Evolutionary conservation across 2,113 vertebrate genomes (phyloP).

Genomic region (Stegostoma tigrinum): DNA sequence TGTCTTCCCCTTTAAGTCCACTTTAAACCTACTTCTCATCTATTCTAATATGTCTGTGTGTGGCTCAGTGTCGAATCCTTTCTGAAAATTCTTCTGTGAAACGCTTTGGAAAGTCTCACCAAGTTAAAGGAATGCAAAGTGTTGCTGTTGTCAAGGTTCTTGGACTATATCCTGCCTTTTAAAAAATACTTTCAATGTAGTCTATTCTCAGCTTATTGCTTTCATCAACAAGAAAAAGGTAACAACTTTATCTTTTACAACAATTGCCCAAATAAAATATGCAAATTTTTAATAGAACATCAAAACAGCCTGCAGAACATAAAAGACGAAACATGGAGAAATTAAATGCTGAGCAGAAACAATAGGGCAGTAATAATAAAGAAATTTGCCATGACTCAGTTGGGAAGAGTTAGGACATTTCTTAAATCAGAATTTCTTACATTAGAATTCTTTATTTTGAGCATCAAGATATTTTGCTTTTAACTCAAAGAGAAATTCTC

Average conservation of each 20-base stretch:
- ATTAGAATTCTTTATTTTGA: no score
- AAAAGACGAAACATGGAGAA: no score
- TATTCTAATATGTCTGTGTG: not conserved
- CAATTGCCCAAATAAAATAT: not conserved
- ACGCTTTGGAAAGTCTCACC: not conserved
- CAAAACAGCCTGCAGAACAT: no score
- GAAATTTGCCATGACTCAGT: no score
- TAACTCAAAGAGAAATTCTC: no score
- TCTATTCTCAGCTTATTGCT: not conserved
- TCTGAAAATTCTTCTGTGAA: not conserved
- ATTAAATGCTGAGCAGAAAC: no score
- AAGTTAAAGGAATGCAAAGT: not conserved
- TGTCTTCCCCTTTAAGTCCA: not conserved
- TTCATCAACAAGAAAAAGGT: not conserved
- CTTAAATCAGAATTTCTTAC: no score
- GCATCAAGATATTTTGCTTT: no score
- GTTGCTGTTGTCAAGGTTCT: not conserved
- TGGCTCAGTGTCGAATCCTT: not conserved
- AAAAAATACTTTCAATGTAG: not conserved
- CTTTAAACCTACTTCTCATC: not conserved
- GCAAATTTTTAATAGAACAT: no score
- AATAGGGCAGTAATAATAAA: no score
- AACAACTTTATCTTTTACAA: not conserved
- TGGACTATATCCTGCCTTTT: not conserved
- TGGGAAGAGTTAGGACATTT: no score